These are phyloP conservation scores for Oncopeltus fasciatus DNA, from an alignment of 1,140 invertebrate genomes.

Conservation along the genomic window DNA sequence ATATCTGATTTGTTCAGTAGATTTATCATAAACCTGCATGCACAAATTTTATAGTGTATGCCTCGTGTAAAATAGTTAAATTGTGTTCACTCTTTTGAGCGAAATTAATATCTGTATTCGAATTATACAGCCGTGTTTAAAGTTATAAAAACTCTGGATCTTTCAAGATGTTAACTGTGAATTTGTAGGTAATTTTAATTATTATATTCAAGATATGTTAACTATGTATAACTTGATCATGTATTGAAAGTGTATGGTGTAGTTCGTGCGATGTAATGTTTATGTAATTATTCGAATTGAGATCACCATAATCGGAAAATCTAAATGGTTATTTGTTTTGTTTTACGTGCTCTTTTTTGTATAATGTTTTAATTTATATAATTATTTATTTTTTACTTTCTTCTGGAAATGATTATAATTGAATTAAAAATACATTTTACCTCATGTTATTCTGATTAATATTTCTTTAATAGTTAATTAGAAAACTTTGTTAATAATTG, in stretches of 20 bases:
- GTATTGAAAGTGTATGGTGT: constrained; percentile 7
- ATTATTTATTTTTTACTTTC: not conserved
- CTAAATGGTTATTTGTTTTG: not conserved
- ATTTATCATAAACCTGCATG: not conserved
- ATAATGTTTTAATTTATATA: too few relatives aligned
- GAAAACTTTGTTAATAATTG: not conserved
- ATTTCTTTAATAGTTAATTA: not conserved
- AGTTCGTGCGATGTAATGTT: not conserved
- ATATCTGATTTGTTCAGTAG: not conserved
- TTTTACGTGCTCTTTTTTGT: too few relatives aligned
- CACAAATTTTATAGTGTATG: not conserved
- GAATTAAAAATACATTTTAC: not conserved
- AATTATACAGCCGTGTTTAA: not conserved
- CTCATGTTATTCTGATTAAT: not conserved
- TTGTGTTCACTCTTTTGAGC: not conserved
- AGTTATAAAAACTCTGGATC: constrained; percentile 2
- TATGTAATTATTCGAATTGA: not conserved
- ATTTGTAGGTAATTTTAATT: constrained; percentile 8
- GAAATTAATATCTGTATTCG: not conserved
- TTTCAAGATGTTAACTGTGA: not conserved
- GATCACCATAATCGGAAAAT: not conserved
- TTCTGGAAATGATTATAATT: too few relatives aligned
- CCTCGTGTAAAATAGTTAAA: not conserved
- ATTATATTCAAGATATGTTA: constrained; percentile 4
- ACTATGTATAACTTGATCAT: not conserved